Evolutionary conservation across 2,888 invertebrate genomes (phyloP).

Genomic region (Psococerastis gibbosa): DNA sequence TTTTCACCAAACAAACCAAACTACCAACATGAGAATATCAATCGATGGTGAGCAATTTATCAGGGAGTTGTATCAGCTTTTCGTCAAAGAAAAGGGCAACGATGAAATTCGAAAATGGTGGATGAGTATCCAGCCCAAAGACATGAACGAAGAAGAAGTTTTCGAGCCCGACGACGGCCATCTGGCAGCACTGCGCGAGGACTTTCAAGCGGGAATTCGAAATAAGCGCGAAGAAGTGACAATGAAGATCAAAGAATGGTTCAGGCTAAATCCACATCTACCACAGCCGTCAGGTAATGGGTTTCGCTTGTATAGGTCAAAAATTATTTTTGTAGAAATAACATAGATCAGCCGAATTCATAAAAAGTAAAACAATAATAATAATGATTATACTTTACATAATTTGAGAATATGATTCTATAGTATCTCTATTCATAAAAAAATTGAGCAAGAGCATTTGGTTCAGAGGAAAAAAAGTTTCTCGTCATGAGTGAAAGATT

Average conservation of each 20-base stretch:
- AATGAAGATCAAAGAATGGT: constrained; percentile 3
- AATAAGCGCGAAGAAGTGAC: background rate
- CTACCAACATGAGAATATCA: background rate
- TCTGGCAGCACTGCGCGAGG: background rate
- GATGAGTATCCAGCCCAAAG: background rate
- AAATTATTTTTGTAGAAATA: background rate
- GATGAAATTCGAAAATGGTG: constrained; percentile 7
- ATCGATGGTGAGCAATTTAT: background rate
- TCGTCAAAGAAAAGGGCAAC: background rate
- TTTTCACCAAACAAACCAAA: too few relatives aligned
- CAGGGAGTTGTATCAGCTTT: background rate
- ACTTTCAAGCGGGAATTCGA: background rate
- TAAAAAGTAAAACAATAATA: too few relatives aligned
- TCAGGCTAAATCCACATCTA: background rate
- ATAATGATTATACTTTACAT: too few relatives aligned
- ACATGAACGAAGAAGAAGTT: background rate
- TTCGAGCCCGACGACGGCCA: constrained; percentile 1
- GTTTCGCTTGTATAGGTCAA: background rate
- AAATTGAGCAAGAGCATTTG: too few relatives aligned
- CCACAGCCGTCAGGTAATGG: constrained; percentile 5
- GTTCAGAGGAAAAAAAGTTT: too few relatives aligned
- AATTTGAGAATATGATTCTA: too few relatives aligned
- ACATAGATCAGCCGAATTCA: too few relatives aligned
- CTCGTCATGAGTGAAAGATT: too few relatives aligned
- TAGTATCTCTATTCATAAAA: too few relatives aligned